Percentiles rank a stretch among this genome's conserved stretches.
These are phyloP conservation scores for Melanotaenia maccullochi DNA, from an alignment of 2,797 vertebrate species.

Conservation along the genomic window DNA sequence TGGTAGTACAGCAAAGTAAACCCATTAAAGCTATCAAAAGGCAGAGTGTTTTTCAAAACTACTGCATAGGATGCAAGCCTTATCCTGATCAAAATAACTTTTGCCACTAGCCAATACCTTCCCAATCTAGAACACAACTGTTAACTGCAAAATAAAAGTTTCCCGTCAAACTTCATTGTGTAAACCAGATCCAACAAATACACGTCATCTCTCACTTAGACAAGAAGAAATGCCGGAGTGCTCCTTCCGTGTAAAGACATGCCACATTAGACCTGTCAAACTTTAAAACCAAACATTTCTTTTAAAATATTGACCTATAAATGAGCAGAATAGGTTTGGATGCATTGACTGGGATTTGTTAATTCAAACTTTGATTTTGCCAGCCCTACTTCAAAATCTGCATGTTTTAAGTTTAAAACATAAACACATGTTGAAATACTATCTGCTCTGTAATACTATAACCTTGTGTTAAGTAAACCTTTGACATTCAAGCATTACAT, in stretches of 20 bases:
- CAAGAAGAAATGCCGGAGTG: not conserved
- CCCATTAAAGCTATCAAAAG: not conserved
- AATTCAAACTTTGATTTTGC: no score
- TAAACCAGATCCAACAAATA: not conserved
- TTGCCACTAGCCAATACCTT: no score
- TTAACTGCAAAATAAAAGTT: not conserved
- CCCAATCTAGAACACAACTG: not conserved
- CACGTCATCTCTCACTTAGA: not conserved
- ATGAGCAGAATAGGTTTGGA: not conserved
- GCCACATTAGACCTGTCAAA: not conserved
- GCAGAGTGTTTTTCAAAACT: not conserved
- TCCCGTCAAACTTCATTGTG: not conserved
- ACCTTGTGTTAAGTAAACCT: not conserved
- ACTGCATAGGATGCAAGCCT: not conserved
- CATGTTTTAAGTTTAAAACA: no score
- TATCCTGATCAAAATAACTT: not conserved
- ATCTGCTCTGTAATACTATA: not conserved
- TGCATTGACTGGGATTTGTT: no score
- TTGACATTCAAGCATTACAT: not conserved
- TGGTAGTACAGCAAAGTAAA: not conserved
- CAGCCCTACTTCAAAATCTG: no score
- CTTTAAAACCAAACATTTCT: not conserved
- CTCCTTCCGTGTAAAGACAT: not conserved
- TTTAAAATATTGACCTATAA: not conserved
- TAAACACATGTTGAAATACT: no score